Conservation (phyloP, 92 coral and sea anemone genomes). For the Meandrina meandrites region DNA sequence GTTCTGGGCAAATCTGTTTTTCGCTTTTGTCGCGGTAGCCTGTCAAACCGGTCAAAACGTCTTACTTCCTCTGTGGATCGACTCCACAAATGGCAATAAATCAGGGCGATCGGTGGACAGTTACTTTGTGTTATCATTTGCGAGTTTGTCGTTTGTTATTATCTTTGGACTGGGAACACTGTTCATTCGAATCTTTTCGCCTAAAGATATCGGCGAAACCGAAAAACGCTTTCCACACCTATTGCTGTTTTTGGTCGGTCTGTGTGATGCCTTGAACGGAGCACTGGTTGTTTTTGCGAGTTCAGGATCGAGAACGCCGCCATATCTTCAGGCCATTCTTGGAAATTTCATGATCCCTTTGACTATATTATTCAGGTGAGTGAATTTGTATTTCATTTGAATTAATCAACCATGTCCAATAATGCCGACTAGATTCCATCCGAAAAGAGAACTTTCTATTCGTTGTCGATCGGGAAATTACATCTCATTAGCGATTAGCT, state of each 20-base stretch:
- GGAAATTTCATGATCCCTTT: conserved; percentile 80
- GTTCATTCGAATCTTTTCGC: conserved; percentile 17
- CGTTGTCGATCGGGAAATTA: too few relatives aligned
- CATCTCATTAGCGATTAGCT: too few relatives aligned
- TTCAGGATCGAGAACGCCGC: conserved; percentile 81
- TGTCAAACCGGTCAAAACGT: conserved; percentile 79
- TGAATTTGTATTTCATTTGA: not conserved
- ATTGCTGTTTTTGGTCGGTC: conserved; percentile 69
- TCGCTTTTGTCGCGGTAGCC: conserved; percentile 66
- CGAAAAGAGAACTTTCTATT: too few relatives aligned
- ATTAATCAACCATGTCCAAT: too few relatives aligned
- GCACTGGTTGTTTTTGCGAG: conserved; percentile 78
- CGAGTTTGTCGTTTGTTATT: conserved; percentile 67
- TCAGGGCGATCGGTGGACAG: conserved; percentile 64
- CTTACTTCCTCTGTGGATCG: conserved; percentile 83
- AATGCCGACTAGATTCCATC: too few relatives aligned
- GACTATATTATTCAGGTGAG: conserved; percentile 72
- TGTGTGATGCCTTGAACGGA: conserved; percentile 77
- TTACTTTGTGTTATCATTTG: conserved; percentile 77
- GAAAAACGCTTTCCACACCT: conserved; percentile 68
- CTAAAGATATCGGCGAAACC: conserved; percentile 49
- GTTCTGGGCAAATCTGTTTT: conserved; percentile 62
- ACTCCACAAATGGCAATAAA: conserved; percentile 55
- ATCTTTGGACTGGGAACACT: too few relatives aligned
- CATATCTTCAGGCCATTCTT: too few relatives aligned